phyloP scores from a whole-genome alignment of 2,888 invertebrate genomes.

The Torymus aiolomorphi region DNA sequence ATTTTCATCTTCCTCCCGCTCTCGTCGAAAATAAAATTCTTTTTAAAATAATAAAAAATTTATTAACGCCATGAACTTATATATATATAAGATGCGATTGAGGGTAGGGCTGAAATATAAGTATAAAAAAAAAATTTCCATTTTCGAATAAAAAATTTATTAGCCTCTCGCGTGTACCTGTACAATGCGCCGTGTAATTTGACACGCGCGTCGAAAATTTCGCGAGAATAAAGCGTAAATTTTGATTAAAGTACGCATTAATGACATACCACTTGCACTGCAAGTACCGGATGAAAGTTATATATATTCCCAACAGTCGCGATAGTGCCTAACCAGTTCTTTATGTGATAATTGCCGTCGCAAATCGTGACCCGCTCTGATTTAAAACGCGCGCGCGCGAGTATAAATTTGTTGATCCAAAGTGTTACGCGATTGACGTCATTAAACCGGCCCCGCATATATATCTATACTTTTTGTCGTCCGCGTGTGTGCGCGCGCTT shows the following conservation, averaged over 20 bases:
- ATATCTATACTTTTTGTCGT: too few species aligned
- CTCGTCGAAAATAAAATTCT: constrained; percentile 33
- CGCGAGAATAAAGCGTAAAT: too few species aligned
- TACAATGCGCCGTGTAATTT: not conserved
- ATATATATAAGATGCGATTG: not conserved
- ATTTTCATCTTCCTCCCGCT: constrained; percentile 19
- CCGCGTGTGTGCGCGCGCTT: not conserved
- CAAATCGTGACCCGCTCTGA: too few species aligned
- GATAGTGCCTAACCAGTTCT: too few species aligned
- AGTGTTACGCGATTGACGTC: constrained; percentile 31
- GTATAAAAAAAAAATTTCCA: constrained; percentile 24
- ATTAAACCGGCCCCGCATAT: not conserved
- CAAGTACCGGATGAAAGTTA: too few species aligned
- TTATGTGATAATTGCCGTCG: too few species aligned
- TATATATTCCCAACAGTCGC: too few species aligned
- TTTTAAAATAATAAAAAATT: constrained; percentile 36
- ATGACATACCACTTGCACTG: too few species aligned
- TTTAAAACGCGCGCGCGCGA: too few species aligned
- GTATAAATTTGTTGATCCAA: not conserved
- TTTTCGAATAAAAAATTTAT: constrained; percentile 14
- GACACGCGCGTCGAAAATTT: not conserved
- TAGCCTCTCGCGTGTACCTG: not conserved
- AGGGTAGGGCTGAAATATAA: not conserved
- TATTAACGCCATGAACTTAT: constrained; percentile 27
- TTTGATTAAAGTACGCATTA: not conserved